These are phyloP conservation scores for Agonopterix alstromeriana DNA, from an alignment of 2,888 invertebrate genomes.

Conservation along the genomic window DNA sequence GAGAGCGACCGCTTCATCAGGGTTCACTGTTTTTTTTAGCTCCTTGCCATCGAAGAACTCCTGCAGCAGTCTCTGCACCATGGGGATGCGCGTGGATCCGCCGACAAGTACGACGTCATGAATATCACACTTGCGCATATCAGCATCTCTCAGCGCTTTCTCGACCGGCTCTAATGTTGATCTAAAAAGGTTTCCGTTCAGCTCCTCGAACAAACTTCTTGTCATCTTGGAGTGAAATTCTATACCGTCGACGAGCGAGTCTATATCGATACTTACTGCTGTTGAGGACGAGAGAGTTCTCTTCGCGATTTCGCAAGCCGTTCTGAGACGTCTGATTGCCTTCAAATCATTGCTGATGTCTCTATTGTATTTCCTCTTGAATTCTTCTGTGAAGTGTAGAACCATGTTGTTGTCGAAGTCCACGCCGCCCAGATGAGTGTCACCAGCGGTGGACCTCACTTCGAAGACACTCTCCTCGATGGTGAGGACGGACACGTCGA, in stretches of 20 bases:
- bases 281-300: conserved; percentile 33
- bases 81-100: conserved; percentile 55
- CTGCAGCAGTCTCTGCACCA: conserved; percentile 34
- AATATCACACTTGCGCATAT: conserved; percentile 35
- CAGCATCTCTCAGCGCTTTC: conserved; percentile 37
- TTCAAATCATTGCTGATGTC: conserved; percentile 29
- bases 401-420: conserved; percentile 42
- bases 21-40: conserved; percentile 39
- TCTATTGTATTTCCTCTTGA: conserved; percentile 13
- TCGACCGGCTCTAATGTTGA: conserved; percentile 37
- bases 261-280: conserved; percentile 37
- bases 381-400: background rate
- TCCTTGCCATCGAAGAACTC: conserved; percentile 37
- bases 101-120: conserved; percentile 45
- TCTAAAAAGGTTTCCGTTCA: conserved; percentile 52
- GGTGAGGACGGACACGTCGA: conserved; percentile 48
- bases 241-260: conserved; percentile 34
- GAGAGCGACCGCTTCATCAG: conserved; percentile 54
- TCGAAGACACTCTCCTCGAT: conserved; percentile 39
- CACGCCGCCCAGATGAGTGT: conserved; percentile 47
- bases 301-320: conserved; percentile 47
- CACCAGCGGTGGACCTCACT: conserved; percentile 48
- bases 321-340: conserved; percentile 37
- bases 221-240: conserved; percentile 41
- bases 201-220: conserved; percentile 43